Conservation (phyloP, 2,113 vertebrate species). For the Nestor notabilis region DNA sequence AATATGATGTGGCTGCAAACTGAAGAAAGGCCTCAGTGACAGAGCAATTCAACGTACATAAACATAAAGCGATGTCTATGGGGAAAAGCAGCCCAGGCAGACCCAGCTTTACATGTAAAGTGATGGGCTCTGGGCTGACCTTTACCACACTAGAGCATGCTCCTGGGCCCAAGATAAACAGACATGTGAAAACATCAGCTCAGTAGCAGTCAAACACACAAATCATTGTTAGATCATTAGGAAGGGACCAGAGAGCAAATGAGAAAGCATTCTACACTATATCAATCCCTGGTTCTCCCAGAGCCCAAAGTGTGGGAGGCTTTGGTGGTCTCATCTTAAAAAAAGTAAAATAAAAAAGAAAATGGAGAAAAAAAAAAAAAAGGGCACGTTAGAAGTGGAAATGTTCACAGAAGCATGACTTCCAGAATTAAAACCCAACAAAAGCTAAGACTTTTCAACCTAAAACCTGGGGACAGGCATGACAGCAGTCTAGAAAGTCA, state of each 20-base stretch:
- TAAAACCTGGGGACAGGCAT: not conserved
- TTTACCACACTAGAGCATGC: not conserved
- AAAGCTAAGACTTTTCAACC: not conserved
- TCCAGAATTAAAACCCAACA: not conserved
- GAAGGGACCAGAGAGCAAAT: not conserved
- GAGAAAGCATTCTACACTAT: not conserved
- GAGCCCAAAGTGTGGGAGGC: not conserved
- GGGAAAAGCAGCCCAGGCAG: not conserved
- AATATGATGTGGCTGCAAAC: rapidly evolving
- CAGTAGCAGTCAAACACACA: not conserved
- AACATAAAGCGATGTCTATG: not conserved
- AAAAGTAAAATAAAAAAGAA: not conserved
- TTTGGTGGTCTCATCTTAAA: not conserved
- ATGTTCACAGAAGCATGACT: not conserved
- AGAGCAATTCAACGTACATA: rapidly evolving
- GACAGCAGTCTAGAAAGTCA: not conserved
- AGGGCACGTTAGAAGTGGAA: not conserved
- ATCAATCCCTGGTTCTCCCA: not conserved
- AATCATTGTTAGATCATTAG: not conserved
- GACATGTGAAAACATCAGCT: not conserved
- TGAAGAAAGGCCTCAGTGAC: not conserved
- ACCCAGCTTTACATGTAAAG: not conserved
- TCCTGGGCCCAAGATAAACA: not conserved
- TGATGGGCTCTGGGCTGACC: not conserved
- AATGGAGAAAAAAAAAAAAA: not conserved